Evolutionary conservation across 2,888 invertebrate genomes (phyloP).

Genomic region (Dendrolimus pini): DNA sequence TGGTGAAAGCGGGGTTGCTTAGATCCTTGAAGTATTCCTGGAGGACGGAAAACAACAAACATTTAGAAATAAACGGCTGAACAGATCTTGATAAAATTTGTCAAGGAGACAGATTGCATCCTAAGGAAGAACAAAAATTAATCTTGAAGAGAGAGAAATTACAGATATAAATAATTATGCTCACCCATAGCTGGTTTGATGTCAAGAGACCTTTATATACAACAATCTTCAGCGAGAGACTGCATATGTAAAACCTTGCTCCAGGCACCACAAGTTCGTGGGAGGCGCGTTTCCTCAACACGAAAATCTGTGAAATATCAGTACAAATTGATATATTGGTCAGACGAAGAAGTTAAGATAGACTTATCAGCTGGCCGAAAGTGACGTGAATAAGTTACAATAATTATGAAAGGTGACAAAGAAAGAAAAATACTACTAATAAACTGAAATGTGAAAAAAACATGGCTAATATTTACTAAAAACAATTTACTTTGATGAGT

Average conservation of each 20-base stretch:
- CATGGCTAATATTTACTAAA: too few species aligned
- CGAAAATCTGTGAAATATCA: constrained; percentile 82
- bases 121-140: too few species aligned
- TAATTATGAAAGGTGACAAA: too few species aligned
- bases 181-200: constrained; percentile 92
- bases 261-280: constrained; percentile 91
- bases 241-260: constrained; percentile 96
- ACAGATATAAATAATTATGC: constrained; percentile 5
- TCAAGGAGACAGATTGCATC: too few species aligned
- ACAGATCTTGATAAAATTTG: too few species aligned
- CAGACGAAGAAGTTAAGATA: neutral
- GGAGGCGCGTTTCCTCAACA: constrained; percentile 94
- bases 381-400: too few species aligned
- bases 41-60: constrained; percentile 12
- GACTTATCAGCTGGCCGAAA: too few species aligned
- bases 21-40: constrained; percentile 87
- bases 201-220: constrained; percentile 99
- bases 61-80: too few species aligned
- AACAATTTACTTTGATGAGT: too few species aligned
- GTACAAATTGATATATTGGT: neutral
- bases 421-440: too few species aligned
- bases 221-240: constrained; percentile 90
- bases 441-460: too few species aligned
- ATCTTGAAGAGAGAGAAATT: too few species aligned
- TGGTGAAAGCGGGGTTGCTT: constrained; percentile 87